These are phyloP conservation scores for Loxodonta africana DNA, from an alignment of 2,113 vertebrate genomes.

Conservation along the genomic window DNA sequence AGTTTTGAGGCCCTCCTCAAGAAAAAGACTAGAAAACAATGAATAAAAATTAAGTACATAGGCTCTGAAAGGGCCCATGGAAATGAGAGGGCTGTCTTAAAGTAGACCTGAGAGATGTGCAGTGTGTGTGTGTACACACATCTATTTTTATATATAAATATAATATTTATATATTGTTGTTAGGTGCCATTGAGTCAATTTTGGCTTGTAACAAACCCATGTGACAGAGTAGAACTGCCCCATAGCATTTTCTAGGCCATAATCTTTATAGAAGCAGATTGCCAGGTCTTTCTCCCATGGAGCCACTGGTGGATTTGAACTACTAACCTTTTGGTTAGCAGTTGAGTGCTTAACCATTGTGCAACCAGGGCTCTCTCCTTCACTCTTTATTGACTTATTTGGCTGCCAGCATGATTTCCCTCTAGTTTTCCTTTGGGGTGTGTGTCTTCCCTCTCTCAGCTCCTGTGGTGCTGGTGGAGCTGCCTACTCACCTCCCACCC, in stretches of 20 bases:
- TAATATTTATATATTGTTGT: too few relatives aligned
- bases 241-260: too few relatives aligned
- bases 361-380: too few relatives aligned
- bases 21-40: not conserved
- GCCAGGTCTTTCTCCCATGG: too few relatives aligned
- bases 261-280: too few relatives aligned
- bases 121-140: not conserved
- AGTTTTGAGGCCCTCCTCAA: not conserved
- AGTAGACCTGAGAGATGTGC: accelerated
- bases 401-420: not conserved
- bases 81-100: not conserved
- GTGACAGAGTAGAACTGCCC: too few relatives aligned
- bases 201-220: too few relatives aligned
- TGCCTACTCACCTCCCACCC: not conserved
- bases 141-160: too few relatives aligned
- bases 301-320: too few relatives aligned
- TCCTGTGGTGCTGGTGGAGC: not conserved
- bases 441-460: not conserved
- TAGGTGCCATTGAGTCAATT: too few relatives aligned
- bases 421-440: not conserved
- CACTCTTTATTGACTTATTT: not conserved
- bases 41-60: not conserved
- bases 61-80: not conserved
- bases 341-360: too few relatives aligned
- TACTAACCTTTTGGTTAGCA: too few relatives aligned